Percentiles rank a stretch among this genome's conserved stretches.
These are phyloP conservation scores for Caenorhabditis plicata DNA, from an alignment of 2,888 invertebrate species.

Conservation along the genomic window DNA sequence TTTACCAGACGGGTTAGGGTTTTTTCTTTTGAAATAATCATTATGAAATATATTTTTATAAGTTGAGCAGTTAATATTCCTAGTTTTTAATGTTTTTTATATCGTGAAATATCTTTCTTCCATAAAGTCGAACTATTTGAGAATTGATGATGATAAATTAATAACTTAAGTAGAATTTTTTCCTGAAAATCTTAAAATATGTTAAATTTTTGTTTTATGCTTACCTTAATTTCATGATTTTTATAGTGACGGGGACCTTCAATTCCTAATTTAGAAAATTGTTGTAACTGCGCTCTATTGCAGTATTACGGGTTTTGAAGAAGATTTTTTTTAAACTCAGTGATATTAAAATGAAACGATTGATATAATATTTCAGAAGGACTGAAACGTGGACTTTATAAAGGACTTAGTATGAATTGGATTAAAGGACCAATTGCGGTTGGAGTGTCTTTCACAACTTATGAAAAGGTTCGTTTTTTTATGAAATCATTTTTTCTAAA, in stretches of 20 bases:
- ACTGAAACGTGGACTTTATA: constrained; percentile 84
- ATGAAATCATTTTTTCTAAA: background rate
- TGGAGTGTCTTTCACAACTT: constrained; percentile 93
- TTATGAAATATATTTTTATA: background rate
- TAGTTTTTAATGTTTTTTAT: background rate
- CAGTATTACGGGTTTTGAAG: too few species aligned
- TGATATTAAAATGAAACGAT: background rate
- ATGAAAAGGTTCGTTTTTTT: constrained; percentile 72
- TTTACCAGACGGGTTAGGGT: constrained; percentile 35
- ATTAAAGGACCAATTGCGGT: constrained; percentile 76
- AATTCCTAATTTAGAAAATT: too few species aligned
- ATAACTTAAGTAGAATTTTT: too few species aligned
- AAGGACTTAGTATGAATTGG: constrained; percentile 99
- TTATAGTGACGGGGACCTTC: too few species aligned
- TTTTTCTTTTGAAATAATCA: background rate
- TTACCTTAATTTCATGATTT: too few species aligned
- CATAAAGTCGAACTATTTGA: too few species aligned
- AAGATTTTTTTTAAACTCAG: too few species aligned
- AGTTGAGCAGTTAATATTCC: too few species aligned
- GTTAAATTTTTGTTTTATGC: too few species aligned
- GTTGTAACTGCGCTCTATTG: too few species aligned
- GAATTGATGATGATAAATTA: too few species aligned
- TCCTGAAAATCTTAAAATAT: too few species aligned
- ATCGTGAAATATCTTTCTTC: background rate
- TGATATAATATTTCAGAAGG: constrained; percentile 74